Conservation (phyloP, 2,888 invertebrate genomes). For the Eudemis profundana region DNA sequence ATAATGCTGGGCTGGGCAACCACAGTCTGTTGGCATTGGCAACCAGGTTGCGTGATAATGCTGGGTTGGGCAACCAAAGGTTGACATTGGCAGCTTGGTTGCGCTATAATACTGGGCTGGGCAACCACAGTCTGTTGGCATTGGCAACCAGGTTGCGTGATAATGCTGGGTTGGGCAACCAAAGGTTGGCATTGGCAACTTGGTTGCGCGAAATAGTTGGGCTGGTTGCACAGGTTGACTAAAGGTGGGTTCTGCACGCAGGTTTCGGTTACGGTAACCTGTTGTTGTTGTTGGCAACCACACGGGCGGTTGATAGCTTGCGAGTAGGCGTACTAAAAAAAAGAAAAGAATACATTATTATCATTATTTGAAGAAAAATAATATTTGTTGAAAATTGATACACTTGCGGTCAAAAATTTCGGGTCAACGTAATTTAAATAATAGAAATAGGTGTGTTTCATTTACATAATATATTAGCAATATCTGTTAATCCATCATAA, state of each 20-base stretch:
- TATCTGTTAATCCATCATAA: no score
- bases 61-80: background rate
- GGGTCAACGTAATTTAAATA: no score
- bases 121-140: background rate
- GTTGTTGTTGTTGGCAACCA: slow-evolving; percentile 10
- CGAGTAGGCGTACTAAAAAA: slow-evolving; percentile 10
- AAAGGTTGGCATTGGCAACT: background rate
- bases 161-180: background rate
- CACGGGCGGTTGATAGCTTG: slow-evolving; percentile 10
- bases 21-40: background rate
- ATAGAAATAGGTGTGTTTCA: no score
- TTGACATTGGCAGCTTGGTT: slow-evolving; percentile 2
- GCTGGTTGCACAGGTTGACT: slow-evolving; percentile 6
- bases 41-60: background rate
- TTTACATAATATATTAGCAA: no score
- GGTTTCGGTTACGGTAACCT: slow-evolving; percentile 7
- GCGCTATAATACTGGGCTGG: background rate
- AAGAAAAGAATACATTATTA: no score
- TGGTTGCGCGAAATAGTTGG: background rate
- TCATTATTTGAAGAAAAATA: no score
- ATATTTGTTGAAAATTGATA: no score
- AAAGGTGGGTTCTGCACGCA: slow-evolving; percentile 1
- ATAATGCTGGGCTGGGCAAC: background rate
- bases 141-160: background rate
- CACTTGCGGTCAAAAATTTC: no score